Conservation (phyloP, 2,888 invertebrate genomes). For the Cordylochernes scorpioides region DNA sequence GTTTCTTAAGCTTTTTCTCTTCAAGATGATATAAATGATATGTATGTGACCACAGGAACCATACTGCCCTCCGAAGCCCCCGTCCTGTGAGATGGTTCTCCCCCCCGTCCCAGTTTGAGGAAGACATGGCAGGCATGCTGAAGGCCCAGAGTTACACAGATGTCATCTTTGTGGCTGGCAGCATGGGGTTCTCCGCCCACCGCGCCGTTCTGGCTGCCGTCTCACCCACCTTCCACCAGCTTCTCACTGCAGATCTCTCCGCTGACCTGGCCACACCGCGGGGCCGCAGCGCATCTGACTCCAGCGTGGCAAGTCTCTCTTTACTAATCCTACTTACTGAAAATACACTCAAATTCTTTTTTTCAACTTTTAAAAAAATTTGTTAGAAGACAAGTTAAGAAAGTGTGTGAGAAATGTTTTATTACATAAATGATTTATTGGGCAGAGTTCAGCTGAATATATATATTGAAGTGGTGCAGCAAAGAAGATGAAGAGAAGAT, state of each 20-base stretch:
- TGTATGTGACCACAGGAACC: too few relatives aligned
- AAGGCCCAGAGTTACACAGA: slow-evolving; percentile 57
- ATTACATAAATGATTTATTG: too few relatives aligned
- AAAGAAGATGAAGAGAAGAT: too few relatives aligned
- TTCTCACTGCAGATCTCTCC: slow-evolving; percentile 40
- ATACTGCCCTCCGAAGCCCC: slow-evolving; percentile 70
- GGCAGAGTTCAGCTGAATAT: too few relatives aligned
- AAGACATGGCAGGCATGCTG: slow-evolving; percentile 51
- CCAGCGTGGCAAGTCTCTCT: slow-evolving; percentile 67
- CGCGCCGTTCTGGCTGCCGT: slow-evolving; percentile 57
- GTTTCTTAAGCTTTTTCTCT: too few relatives aligned
- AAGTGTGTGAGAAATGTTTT: too few relatives aligned
- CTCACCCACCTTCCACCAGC: slow-evolving; percentile 48
- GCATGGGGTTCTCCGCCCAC: slow-evolving; percentile 49
- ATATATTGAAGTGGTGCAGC: too few relatives aligned
- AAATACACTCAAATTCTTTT: too few relatives aligned
- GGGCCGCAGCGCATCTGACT: slow-evolving; percentile 61
- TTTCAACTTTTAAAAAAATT: too few relatives aligned
- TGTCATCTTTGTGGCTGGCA: slow-evolving; percentile 51
- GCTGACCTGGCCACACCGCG: slow-evolving; percentile 8
- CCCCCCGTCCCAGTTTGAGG: slow-evolving; percentile 45
- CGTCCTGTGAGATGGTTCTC: slow-evolving; percentile 51
- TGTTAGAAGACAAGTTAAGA: too few relatives aligned
- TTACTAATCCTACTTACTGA: too few relatives aligned
- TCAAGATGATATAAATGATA: too few relatives aligned